Evolutionary conservation across 2,113 vertebrate genomes (phyloP).

Genomic region (Zosterops hypoxanthus): DNA sequence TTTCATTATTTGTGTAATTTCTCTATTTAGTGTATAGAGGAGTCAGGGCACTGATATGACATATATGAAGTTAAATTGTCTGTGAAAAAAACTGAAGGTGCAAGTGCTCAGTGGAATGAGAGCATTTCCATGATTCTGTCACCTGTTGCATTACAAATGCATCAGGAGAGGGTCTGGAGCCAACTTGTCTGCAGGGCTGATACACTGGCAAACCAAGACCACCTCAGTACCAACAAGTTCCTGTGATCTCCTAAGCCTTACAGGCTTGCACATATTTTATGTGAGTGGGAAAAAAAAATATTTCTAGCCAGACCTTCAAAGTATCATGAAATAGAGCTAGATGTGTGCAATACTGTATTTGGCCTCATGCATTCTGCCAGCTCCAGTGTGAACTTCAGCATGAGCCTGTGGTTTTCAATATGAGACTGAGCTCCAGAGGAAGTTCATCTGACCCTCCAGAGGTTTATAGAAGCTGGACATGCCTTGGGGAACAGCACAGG

Average conservation of each 20-base stretch:
- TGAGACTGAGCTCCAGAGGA: neutral
- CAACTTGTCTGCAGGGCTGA: neutral
- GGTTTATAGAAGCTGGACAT: neutral
- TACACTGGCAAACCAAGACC: neutral
- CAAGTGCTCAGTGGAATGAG: neutral
- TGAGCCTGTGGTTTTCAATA: neutral
- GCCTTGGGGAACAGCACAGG: neutral
- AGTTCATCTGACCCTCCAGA: neutral
- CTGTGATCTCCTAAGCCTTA: neutral
- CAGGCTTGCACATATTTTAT: neutral
- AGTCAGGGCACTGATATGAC: neutral
- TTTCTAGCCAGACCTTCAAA: neutral
- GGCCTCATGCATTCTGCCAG: neutral
- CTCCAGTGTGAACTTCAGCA: neutral
- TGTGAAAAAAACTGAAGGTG: neutral
- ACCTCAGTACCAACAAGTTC: neutral
- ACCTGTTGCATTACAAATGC: neutral
- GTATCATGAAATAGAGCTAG: neutral
- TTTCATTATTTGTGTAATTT: neutral
- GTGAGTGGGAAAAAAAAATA: neutral
- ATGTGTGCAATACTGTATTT: neutral
- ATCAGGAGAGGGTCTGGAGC: neutral
- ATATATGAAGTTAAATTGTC: neutral
- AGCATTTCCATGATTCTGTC: neutral
- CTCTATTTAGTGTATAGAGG: neutral